These are phyloP conservation scores for Aplysia californica DNA, from an alignment of 1,140 invertebrate genomes.

Conservation along the genomic window DNA sequence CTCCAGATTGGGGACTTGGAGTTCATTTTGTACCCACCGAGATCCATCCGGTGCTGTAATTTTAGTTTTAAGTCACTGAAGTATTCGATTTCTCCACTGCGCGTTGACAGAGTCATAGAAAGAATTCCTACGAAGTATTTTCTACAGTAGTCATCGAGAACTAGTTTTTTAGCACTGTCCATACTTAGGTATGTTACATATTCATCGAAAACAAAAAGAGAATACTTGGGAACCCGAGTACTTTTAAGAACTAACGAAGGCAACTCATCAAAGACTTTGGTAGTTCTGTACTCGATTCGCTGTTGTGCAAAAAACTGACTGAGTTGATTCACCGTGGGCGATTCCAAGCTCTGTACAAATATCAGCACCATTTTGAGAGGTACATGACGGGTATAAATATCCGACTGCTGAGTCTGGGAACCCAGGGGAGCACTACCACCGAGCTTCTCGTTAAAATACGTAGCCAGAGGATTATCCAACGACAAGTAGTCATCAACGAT, in stretches of 20 bases:
- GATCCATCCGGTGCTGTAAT: slow-evolving; percentile 88
- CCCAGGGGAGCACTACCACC: too few species aligned
- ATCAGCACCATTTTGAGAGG: slow-evolving; percentile 7
- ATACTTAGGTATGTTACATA: slow-evolving; percentile 94
- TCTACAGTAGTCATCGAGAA: slow-evolving; percentile 95
- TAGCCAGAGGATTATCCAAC: too few species aligned
- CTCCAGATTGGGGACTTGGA: slow-evolving; percentile 87
- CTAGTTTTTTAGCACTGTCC: slow-evolving; percentile 96
- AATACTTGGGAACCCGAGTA: slow-evolving; percentile 92
- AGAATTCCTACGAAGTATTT: slow-evolving; percentile 96
- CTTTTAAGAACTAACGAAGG: slow-evolving; percentile 78
- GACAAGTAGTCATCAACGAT: too few species aligned
- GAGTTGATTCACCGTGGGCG: neutral
- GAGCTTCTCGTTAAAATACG: too few species aligned
- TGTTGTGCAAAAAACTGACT: neutral
- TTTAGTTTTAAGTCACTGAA: slow-evolving; percentile 84
- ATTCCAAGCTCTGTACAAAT: neutral
- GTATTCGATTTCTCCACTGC: slow-evolving; percentile 80
- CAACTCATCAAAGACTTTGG: neutral
- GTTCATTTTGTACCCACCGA: slow-evolving; percentile 91
- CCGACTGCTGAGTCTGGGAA: too few species aligned
- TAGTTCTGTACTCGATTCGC: slow-evolving; percentile 8
- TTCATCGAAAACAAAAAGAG: slow-evolving; percentile 95
- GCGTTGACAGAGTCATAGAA: slow-evolving; percentile 89
- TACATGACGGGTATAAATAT: neutral